Evolutionary conservation across 2,797 vertebrate genomes (phyloP), one percentile per base, ranked within the genome.

Genomic region (Hoplostethus atlanticus): DNA sequence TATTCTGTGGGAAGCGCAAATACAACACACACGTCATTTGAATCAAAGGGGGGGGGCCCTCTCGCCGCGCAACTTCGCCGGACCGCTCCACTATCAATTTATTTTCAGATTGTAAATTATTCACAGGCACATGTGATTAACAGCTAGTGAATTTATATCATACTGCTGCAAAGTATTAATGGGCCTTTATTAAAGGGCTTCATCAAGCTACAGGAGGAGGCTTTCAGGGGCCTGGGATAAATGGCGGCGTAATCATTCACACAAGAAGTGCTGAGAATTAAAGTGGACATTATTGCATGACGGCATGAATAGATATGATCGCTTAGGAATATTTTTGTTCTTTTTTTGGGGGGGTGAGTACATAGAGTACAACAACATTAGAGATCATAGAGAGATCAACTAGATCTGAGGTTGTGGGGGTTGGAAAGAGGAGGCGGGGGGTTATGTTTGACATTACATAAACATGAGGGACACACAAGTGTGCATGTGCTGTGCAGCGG

Each of bases 141-240:
- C 65, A 73, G 86, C 81, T 71, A 71, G 76, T 89, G 87, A 81
- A 92, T 86, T 90, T 86, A 87, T 91, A 88, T 92, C 83, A 83
- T 83, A 71, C 44, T 63, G 84, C 75, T 71, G 78, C 64, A 81
- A 79, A 83, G 77, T 84, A 92, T 91, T 88, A 92, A 91, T 89
- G 80, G 81, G 50, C 68, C 84, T 91, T 91, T 92, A 92, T 91
- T 92, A 91, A 91, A 91, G 79, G 83, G 68, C 87, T 92, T 89
- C 71, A 89, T 91, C 81, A 83, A 79, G 79, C 83, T 91, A 76
- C 81, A 87, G 74, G 68, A 77, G 77, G 72, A 71, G 61, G 77
- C 74, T 88, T 88, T 88, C 77, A 74, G 61, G 48, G 69, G 64
- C 73, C 61, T 61, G 55, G 69, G 80, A 91, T 77, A 86, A 87